phyloP scores from a whole-genome alignment of 2,113 vertebrate genomes.

The Entelurus aequoreus region DNA sequence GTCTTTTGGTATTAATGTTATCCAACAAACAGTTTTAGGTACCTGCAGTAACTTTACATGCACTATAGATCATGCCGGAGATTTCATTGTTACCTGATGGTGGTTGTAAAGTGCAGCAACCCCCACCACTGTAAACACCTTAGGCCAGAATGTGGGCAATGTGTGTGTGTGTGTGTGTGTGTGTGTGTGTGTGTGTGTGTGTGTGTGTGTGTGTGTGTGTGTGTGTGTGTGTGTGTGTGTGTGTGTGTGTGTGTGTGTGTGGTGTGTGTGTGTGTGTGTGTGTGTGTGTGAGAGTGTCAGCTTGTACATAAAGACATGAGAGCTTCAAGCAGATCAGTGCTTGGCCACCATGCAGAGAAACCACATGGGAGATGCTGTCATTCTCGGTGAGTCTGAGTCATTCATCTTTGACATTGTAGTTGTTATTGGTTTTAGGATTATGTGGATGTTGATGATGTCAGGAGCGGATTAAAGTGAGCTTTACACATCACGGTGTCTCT shows the following conservation, averaged over 20 bases:
- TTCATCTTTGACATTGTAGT: background rate
- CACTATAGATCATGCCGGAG: background rate
- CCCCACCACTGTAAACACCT: slow-evolving; percentile 21
- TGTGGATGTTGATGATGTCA: background rate
- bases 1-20: background rate
- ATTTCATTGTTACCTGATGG: background rate
- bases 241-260: slow-evolving; percentile 24
- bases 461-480: background rate
- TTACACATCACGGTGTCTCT: background rate
- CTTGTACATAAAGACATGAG: background rate
- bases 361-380: slow-evolving; percentile 20
- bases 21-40: too few relatives aligned
- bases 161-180: background rate
- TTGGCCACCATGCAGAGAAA: slow-evolving; percentile 35
- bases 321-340: slow-evolving; percentile 22
- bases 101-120: background rate
- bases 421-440: background rate
- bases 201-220: slow-evolving; percentile 14
- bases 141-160: slow-evolving; percentile 33
- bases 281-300: slow-evolving; percentile 23
- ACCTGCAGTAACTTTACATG: too few relatives aligned
- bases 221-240: slow-evolving; percentile 21
- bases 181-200: too few relatives aligned
- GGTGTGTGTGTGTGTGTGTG: slow-evolving; percentile 21
- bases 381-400: slow-evolving; percentile 50